These are phyloP conservation scores for Acleris emargana DNA, from an alignment of 2,888 invertebrate species.

Conservation along the genomic window DNA sequence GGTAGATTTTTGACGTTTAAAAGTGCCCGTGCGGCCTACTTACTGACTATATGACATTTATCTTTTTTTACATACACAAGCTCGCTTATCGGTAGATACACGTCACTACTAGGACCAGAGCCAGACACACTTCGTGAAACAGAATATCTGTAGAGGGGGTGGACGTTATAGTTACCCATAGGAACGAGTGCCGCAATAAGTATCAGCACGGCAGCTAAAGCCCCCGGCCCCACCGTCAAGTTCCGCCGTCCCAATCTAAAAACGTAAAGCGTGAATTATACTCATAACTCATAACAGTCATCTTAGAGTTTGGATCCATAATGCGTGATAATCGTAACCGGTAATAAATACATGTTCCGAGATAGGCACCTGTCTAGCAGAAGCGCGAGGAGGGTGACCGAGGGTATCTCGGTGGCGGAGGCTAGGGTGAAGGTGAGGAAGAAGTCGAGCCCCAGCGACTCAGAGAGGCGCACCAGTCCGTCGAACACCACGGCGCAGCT, in stretches of 20 bases:
- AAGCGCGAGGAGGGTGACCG: conserved; percentile 66
- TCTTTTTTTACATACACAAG: no score
- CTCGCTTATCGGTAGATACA: no score
- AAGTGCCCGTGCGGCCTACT: no score
- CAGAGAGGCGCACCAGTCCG: conserved; percentile 74
- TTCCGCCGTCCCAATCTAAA: conserved; percentile 70
- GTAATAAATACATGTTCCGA: no score
- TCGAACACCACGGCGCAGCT: conserved; percentile 72
- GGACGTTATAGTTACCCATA: conserved; percentile 55
- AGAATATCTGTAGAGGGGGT: no score
- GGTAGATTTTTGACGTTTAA: no score
- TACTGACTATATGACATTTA: no score
- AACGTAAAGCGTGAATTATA: conserved; percentile 8
- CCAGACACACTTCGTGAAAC: no score
- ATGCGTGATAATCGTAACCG: no score
- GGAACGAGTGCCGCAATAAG: conserved; percentile 66
- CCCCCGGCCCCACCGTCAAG: conserved; percentile 63
- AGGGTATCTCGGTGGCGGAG: conserved; percentile 76
- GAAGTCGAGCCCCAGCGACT: conserved; percentile 73
- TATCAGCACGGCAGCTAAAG: conserved; percentile 58
- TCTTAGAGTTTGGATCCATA: no score
- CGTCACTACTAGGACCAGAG: no score
- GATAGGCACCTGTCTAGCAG: conserved; percentile 63
- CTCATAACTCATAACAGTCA: no score
- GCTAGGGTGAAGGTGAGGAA: conserved; percentile 75